These are phyloP conservation scores for Agonum fuliginosum DNA, from an alignment of 2,888 invertebrate genomes.

Conservation along the genomic window DNA sequence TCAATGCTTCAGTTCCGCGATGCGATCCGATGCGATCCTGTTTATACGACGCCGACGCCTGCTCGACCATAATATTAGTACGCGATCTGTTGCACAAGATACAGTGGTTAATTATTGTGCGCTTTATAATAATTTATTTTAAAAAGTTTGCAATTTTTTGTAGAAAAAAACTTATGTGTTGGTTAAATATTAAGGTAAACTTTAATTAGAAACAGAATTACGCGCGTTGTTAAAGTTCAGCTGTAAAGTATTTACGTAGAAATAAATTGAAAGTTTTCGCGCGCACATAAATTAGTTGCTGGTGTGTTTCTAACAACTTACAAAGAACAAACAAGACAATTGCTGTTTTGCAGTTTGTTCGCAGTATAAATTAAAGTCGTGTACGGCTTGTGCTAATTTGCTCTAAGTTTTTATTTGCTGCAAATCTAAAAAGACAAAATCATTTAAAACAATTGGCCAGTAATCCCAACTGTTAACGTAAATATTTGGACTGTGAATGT, in stretches of 20 bases:
- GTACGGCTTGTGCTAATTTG: neutral
- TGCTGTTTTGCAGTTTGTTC: neutral
- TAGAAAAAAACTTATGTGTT: neutral
- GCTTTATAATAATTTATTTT: neutral
- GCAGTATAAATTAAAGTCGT: neutral
- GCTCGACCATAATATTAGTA: no score
- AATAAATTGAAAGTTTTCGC: neutral
- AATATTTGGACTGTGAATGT: slow-evolving; percentile 51
- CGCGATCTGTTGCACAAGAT: no score
- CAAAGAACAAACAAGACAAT: neutral
- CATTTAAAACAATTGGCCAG: slow-evolving; percentile 10
- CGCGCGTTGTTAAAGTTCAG: neutral
- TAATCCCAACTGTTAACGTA: slow-evolving; percentile 31
- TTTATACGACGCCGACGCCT: slow-evolving; percentile 18
- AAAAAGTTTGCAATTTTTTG: no score
- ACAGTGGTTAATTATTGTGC: neutral
- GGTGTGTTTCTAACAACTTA: neutral
- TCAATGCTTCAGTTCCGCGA: slow-evolving; percentile 48
- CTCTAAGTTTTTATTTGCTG: neutral
- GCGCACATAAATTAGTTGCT: neutral
- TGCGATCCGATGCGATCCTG: slow-evolving; percentile 24
- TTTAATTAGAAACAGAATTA: neutral
- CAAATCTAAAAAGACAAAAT: neutral
- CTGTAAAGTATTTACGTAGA: neutral
- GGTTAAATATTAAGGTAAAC: neutral